Evolutionary conservation across 2,797 vertebrate genomes (phyloP).

Genomic region (Macrochelys suwanniensis): DNA sequence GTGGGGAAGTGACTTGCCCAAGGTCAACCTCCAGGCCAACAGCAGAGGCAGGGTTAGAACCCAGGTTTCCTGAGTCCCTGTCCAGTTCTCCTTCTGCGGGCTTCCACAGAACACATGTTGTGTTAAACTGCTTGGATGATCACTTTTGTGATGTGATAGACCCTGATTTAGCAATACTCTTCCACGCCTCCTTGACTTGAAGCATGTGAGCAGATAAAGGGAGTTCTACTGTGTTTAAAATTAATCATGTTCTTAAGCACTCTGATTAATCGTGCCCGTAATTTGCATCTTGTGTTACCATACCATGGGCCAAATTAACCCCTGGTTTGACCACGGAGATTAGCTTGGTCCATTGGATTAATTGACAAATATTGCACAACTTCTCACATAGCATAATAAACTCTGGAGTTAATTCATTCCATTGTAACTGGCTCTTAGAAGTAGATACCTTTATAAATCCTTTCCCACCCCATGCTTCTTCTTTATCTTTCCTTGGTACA

Average conservation of each 20-base stretch:
- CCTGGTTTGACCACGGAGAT: not conserved
- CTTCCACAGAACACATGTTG: not conserved
- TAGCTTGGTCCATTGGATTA: not conserved
- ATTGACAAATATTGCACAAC: not conserved
- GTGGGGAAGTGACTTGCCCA: not conserved
- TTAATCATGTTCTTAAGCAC: not conserved
- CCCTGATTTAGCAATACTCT: not conserved
- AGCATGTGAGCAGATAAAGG: not conserved
- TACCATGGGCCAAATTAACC: not conserved
- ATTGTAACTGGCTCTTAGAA: not conserved
- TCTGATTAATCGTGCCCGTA: not conserved
- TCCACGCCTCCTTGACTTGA: not conserved
- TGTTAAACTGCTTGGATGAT: not conserved
- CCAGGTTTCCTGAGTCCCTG: not conserved
- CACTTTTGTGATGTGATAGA: not conserved
- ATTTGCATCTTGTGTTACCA: not conserved
- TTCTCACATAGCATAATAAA: not conserved
- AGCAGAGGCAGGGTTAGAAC: accelerated
- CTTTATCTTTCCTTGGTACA: not conserved
- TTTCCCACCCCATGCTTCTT: not conserved
- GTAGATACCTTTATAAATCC: not conserved
- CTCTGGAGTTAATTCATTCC: not conserved
- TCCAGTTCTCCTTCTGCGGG: not conserved
- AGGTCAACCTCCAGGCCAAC: not conserved
- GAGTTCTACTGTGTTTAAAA: not conserved